Conservation (phyloP, 2,888 invertebrate species). For the Calephelis perditalis region DNA sequence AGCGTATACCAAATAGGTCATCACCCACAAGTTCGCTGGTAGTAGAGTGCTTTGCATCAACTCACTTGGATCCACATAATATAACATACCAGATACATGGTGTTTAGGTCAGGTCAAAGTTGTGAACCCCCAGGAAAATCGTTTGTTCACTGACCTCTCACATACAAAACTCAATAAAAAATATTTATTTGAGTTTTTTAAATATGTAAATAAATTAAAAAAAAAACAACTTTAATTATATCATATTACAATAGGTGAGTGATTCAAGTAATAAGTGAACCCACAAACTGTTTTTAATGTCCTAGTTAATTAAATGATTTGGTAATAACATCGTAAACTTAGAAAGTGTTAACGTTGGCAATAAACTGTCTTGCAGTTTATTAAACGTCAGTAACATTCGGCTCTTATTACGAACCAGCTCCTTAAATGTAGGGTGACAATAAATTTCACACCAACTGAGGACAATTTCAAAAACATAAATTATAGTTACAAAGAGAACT, state of each 20-base stretch:
- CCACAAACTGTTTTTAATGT: slow-evolving; percentile 3
- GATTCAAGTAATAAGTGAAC: background rate
- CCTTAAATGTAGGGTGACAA: slow-evolving; percentile 13
- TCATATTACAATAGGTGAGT: background rate
- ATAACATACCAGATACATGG: too few relatives aligned
- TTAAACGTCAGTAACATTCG: slow-evolving; percentile 59
- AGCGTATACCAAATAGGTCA: too few relatives aligned
- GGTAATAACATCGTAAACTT: slow-evolving; percentile 11
- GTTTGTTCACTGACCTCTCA: too few relatives aligned
- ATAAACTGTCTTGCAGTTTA: slow-evolving; percentile 39
- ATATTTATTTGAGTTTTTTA: too few relatives aligned
- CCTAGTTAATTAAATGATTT: slow-evolving; percentile 11
- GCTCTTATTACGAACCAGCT: slow-evolving; percentile 34
- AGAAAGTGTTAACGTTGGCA: slow-evolving; percentile 6
- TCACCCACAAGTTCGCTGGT: too few relatives aligned
- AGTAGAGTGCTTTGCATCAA: too few relatives aligned
- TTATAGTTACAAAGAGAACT: too few relatives aligned
- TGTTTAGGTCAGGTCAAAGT: too few relatives aligned
- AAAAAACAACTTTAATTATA: background rate
- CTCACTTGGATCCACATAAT: too few relatives aligned
- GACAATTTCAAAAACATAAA: background rate
- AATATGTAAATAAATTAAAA: too few relatives aligned
- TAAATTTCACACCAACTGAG: background rate
- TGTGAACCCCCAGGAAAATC: too few relatives aligned
- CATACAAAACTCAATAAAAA: too few relatives aligned